A percentile compares a stretch with the other conserved stretches of the same genome.
Evolutionary conservation across 1,140 invertebrate species (phyloP).

Genomic region (Parapsyche elsis): DNA sequence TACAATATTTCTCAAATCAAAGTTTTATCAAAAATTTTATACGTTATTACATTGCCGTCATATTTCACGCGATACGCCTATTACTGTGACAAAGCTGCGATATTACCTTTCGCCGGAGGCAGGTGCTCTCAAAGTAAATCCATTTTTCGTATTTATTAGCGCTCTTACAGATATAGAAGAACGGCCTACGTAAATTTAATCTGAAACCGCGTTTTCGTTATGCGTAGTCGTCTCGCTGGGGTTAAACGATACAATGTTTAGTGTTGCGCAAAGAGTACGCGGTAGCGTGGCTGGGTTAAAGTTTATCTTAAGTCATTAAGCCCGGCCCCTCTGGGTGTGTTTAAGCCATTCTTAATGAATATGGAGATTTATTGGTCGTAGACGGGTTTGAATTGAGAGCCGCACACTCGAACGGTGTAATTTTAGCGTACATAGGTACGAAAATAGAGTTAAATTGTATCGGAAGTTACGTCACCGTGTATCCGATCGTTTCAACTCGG

Average conservation of each 20-base stretch:
- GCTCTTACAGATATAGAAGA: neutral
- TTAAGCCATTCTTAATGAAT: constrained; percentile 55
- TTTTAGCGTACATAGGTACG: neutral
- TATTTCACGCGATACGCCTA: neutral
- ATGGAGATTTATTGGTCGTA: constrained; percentile 52
- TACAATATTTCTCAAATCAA: too few species aligned
- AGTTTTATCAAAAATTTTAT: too few species aligned
- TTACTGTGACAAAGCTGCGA: constrained; percentile 1
- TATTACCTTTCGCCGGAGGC: constrained; percentile 8
- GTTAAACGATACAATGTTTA: neutral
- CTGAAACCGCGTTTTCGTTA: neutral
- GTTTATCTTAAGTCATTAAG: constrained; percentile 55
- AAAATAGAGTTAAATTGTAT: neutral
- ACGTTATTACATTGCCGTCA: neutral
- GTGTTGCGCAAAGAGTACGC: neutral
- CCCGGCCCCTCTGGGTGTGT: constrained; percentile 49
- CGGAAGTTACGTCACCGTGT: neutral
- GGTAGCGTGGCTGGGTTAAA: constrained; percentile 6
- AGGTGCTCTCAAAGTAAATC: constrained; percentile 1
- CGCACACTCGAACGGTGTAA: neutral
- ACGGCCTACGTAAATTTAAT: neutral
- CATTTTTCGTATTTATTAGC: constrained; percentile 8
- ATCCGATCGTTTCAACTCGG: too few species aligned
- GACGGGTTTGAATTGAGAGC: constrained; percentile 14
- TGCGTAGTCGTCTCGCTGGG: neutral